Base-by-base conservation (phyloP, 2,113 vertebrate species). In the Callionymus lyra region DNA sequence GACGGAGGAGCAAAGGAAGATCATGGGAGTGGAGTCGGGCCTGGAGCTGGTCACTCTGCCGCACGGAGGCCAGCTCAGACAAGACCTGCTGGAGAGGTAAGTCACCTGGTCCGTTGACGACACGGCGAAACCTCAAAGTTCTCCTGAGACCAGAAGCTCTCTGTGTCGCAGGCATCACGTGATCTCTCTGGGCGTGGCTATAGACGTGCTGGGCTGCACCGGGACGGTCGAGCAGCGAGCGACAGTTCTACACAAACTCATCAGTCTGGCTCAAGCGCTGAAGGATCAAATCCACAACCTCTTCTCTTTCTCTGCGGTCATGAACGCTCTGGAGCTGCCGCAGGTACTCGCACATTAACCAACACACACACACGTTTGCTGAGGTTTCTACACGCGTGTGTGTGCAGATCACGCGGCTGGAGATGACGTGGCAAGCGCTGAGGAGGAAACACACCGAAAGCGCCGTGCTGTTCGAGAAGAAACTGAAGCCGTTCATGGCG, bases 21-120 rank as follows among this genome's bases (percentile, higher is more conserved):
- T 70, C 6, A 92, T 92, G 88, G 89, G 90, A 32, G 89, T 89
- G 10, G 51, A 34, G n/a, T 90, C 89, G 0, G 90, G 91, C 14
- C 72, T 93, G 73, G 90, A 93, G 70, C 87, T 93, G 6, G 72
- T 93, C 53, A 90, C 84, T 0, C 73, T 93, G 40, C 88, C 91
- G 15, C 89, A 91, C 0, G 89, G 91, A 14, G 82, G 72, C 21
- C 86, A 84, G 53, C 62, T 94, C 41, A 82, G 91, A 54, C 64
- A 79, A 65, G 90, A 93, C 50, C 71, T 94, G 41, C 62, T 91
- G 40, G 90, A 93, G 70, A 90, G 90, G 91, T 92, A 59, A 31
- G 2, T 17, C 46, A 70, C 70, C 16, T 4, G 4, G 6, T 10
- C 16, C 11, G 9, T 14, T 10, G 10, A 14, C 10, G 4, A 13